Evolutionary conservation across 2,113 vertebrate genomes (phyloP), one percentile per base, ranked within the genome.

Genomic region (Seriola quinqueradiata): DNA sequence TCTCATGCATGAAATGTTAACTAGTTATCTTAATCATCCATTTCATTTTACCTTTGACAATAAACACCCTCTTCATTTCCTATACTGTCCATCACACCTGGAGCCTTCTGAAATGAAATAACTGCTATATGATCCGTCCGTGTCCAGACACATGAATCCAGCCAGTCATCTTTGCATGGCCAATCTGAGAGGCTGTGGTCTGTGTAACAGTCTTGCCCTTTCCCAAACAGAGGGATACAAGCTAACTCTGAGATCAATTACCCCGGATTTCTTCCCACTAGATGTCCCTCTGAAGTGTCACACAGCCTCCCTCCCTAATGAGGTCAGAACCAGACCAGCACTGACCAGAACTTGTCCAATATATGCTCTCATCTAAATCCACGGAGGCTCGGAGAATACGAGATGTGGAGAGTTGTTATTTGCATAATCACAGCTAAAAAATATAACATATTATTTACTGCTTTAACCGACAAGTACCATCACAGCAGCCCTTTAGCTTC

Each of bases 201-300:
- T 66, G 63, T 70, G 69, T 77, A 71, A 80, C 59, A 77, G 79
- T 12, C 8, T 21, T 81, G 83, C 52, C 69, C 78, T 87, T 79
- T 74, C 57, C 57, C 87, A 68, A 85, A 72, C 70, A 54, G 72
- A 73, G 28, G 74, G 65, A 57, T 60, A 67, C 55, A 63, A 70
- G 48, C 48, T 68, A 72, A 70, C 60, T 87, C 66, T 70, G 80
- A 85, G 87, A 89, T 82, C 77, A 84, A 87, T 82, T 75, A 77
- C 38, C 48, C 66, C 78, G 38, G 60, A 75, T 90, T 81, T 83
- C 69, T 58, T 68, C 70, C 58, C 64, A 70, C 74, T 58, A 36
- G 67, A 50, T 23, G 13, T 72, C 25, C 21, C 32, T 81, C 64
- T 46, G 69, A 81, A 42, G 40, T 8, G 7, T 42, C 40, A 55